phyloP scores from a whole-genome alignment of 2,888 invertebrate species.

The Epicampocera succincta region DNA sequence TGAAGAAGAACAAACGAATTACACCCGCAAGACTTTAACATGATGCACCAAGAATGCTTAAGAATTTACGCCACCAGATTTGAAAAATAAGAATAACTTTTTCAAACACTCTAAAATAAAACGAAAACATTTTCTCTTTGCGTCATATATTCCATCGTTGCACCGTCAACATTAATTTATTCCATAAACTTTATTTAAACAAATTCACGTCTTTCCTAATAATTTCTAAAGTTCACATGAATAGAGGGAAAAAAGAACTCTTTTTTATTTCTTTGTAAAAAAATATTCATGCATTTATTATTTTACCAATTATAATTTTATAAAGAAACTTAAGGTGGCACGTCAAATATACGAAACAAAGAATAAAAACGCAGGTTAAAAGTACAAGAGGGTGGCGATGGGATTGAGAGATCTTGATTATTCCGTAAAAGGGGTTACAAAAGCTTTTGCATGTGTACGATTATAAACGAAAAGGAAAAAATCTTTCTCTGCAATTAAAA shows the following conservation, averaged over 20 bases:
- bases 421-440: background rate
- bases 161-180: slow-evolving; percentile 7
- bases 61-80: too few species aligned
- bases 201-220: slow-evolving; percentile 1
- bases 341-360: background rate
- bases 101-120: too few species aligned
- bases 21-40: too few species aligned
- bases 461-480: slow-evolving; percentile 29
- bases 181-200: slow-evolving; percentile 14
- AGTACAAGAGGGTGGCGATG: slow-evolving; percentile 23
- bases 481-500: slow-evolving; percentile 61
- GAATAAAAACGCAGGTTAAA: background rate
- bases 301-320: slow-evolving; percentile 65
- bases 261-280: too few species aligned
- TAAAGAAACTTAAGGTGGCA: slow-evolving; percentile 43
- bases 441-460: slow-evolving; percentile 24
- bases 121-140: too few species aligned
- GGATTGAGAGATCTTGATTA: slow-evolving; percentile 46
- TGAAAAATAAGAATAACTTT: too few species aligned
- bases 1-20: too few species aligned
- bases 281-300: slow-evolving; percentile 15
- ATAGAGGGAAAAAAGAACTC: too few species aligned
- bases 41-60: too few species aligned
- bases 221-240: background rate
- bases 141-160: too few species aligned